phyloP scores from a whole-genome alignment of 2,888 invertebrate genomes.

The Panzeria rudis region DNA sequence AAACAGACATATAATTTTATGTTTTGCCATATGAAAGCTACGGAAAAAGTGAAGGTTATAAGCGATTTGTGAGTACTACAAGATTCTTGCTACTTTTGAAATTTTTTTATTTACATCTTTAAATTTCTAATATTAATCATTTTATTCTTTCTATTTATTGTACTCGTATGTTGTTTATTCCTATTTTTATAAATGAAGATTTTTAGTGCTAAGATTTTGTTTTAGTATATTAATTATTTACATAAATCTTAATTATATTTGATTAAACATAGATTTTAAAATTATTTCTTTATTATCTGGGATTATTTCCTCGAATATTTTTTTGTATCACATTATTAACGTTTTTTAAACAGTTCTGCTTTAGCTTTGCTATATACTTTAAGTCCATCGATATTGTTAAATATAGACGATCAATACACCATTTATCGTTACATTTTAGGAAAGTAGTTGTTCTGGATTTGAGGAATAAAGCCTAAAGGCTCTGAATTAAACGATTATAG shows the following conservation, averaged over 20 bases:
- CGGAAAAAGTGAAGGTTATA: too few species aligned
- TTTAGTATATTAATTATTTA: conserved; percentile 24
- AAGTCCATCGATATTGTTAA: conserved; percentile 4
- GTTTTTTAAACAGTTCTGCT: conserved; percentile 60
- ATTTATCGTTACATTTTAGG: conserved; percentile 29
- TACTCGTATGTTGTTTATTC: too few species aligned
- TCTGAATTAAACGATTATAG: too few species aligned
- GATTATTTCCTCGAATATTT: conserved; percentile 53
- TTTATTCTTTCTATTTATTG: too few species aligned
- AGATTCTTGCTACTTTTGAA: too few species aligned
- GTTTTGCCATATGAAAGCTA: too few species aligned
- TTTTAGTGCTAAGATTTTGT: background rate
- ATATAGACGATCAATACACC: conserved; percentile 28
- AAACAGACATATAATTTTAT: too few species aligned
- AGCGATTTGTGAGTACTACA: too few species aligned
- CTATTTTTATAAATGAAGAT: too few species aligned
- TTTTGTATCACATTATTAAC: conserved; percentile 58
- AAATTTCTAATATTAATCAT: too few species aligned
- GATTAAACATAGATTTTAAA: conserved; percentile 7
- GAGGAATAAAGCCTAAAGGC: too few species aligned
- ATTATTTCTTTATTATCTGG: conserved; percentile 42
- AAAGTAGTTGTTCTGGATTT: background rate
- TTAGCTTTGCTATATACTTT: conserved; percentile 61
- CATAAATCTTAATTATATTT: conserved; percentile 26
- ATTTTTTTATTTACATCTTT: background rate